Conservation (phyloP, 2,113 vertebrate species). For the Corythaixoides concolor region DNA sequence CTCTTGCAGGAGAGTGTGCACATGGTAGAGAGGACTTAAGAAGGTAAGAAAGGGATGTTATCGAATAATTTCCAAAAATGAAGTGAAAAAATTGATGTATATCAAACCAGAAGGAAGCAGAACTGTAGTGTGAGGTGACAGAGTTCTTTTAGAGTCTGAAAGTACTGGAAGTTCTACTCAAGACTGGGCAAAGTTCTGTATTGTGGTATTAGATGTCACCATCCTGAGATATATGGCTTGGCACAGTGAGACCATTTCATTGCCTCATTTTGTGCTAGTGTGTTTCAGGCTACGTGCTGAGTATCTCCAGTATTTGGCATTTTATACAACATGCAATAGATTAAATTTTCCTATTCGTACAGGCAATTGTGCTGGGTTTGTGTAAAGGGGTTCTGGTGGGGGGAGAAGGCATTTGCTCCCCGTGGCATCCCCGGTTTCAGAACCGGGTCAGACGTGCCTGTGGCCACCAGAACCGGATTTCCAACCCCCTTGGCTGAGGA, state of each 20-base stretch:
- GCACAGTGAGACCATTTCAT: neutral
- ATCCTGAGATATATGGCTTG: neutral
- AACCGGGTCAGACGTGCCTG: too few relatives aligned
- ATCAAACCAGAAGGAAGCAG: neutral
- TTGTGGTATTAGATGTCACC: neutral
- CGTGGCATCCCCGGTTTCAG: too few relatives aligned
- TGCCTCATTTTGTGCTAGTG: conserved; percentile 2
- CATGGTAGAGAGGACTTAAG: neutral
- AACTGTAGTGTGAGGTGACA: neutral
- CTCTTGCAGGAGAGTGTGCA: neutral
- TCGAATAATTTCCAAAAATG: neutral
- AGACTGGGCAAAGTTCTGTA: neutral
- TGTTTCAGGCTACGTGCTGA: neutral
- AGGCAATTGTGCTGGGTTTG: too few relatives aligned
- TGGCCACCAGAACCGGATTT: too few relatives aligned
- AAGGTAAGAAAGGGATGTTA: neutral
- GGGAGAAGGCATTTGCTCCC: too few relatives aligned
- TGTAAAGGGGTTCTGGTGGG: too few relatives aligned
- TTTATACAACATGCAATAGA: neutral
- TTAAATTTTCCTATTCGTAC: conserved; percentile 6
- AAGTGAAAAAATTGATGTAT: neutral
- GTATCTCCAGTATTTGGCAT: neutral
- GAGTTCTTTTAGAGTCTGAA: neutral
- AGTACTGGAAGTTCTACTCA: neutral
- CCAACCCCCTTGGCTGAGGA: too few relatives aligned